A percentile compares a stretch with the other conserved stretches of the same genome.
Evolutionary conservation across 2,888 invertebrate genomes (phyloP).

Genomic region (Thyatira batis): DNA sequence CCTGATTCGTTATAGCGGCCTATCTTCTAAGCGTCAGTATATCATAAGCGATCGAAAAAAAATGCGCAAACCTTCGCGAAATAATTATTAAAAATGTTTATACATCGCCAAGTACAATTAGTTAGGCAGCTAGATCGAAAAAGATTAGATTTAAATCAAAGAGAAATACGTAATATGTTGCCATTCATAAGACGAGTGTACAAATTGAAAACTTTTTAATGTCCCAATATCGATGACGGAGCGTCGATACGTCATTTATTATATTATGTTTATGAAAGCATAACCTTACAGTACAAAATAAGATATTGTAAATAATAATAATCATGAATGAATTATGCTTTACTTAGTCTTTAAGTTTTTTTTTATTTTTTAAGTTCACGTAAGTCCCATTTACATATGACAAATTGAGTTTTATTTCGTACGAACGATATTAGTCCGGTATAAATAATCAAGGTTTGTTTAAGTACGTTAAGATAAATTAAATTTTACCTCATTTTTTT

Average conservation of each 20-base stretch:
- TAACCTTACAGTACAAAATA: conserved; percentile 81
- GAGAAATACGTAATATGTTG: conserved; percentile 34
- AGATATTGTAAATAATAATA: conserved; percentile 71
- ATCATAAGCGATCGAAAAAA: not conserved
- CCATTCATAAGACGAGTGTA: conserved; percentile 46
- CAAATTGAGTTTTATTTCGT: conserved; percentile 43
- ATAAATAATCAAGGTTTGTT: conserved; percentile 48
- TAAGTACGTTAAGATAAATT: conserved; percentile 54
- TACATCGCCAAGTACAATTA: conserved; percentile 44
- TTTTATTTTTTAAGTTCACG: conserved; percentile 47
- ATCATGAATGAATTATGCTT: conserved; percentile 75
- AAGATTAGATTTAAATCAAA: conserved; percentile 23
- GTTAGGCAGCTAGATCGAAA: conserved; percentile 41
- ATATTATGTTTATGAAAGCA: conserved; percentile 31
- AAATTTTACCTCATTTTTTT: conserved; percentile 63
- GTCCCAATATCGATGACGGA: conserved; percentile 10
- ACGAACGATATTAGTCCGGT: conserved; percentile 60
- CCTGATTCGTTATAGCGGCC: not conserved
- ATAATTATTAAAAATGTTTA: conserved; percentile 15
- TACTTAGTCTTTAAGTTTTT: conserved; percentile 68
- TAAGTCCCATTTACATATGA: conserved; percentile 42
- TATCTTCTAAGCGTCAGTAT: not conserved
- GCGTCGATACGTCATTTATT: not conserved
- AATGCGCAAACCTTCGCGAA: conserved; percentile 5
- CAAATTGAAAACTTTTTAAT: conserved; percentile 24